phyloP scores from a whole-genome alignment of 23 tunicate species.

The Trididemnum clinides region DNA sequence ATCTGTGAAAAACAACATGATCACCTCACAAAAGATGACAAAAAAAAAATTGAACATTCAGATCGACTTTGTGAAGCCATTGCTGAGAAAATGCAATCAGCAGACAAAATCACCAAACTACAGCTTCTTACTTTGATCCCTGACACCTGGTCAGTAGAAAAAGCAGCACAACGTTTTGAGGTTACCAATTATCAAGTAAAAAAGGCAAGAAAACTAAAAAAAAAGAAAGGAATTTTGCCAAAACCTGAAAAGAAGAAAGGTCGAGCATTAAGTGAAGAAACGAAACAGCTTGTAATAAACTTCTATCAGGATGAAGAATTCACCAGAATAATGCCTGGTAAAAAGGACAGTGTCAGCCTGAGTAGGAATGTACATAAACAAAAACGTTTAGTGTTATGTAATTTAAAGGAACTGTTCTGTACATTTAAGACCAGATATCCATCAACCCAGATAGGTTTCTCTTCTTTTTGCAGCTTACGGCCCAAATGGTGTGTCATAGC shows the following conservation, averaged over 20 bases:
- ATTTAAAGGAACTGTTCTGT: constrained; percentile 15
- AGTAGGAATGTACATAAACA: constrained; percentile 41
- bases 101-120: constrained; percentile 7
- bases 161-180: constrained; percentile 30
- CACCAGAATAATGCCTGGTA: constrained; percentile 39
- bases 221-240: constrained; percentile 36
- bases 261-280: constrained; percentile 6
- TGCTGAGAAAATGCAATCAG: constrained; percentile 21
- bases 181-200: constrained; percentile 24
- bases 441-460: constrained; percentile 21
- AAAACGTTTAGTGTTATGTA: constrained; percentile 37
- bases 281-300: constrained; percentile 15
- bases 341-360: constrained; percentile 31
- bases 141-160: constrained; percentile 35
- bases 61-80: constrained; percentile 21
- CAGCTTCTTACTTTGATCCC: constrained; percentile 37
- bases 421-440: constrained; percentile 35
- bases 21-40: background rate
- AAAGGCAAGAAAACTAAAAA: constrained; percentile 20
- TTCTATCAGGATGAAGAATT: constrained; percentile 42
- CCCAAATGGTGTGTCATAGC: constrained; percentile 49
- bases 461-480: constrained; percentile 34
- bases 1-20: constrained; percentile 7
- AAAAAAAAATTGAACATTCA: constrained; percentile 25
- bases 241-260: constrained; percentile 20